Conservation (phyloP, 2,888 invertebrate species). For the Drosophila multiciliata region DNA sequence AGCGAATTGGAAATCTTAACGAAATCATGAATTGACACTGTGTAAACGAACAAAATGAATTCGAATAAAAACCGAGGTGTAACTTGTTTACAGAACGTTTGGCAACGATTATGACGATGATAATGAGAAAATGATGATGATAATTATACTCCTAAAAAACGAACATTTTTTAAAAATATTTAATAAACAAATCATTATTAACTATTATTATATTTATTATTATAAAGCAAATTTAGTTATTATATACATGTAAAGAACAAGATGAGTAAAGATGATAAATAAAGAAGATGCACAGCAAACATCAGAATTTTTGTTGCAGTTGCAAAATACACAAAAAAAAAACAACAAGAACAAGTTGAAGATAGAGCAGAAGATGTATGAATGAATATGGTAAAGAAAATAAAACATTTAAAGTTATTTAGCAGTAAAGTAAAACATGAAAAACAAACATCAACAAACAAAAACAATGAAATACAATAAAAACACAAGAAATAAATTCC, state of each 20-base stretch:
- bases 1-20: conserved; percentile 31
- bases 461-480: conserved; percentile 79
- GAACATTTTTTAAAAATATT: conserved; percentile 80
- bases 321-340: conserved; percentile 34
- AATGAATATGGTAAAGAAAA: conserved; percentile 69
- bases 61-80: conserved; percentile 10
- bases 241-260: conserved; percentile 74
- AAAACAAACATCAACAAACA: conserved; percentile 63
- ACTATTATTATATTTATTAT: conserved; percentile 77
- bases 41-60: conserved; percentile 26
- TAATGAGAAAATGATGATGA: conserved; percentile 58
- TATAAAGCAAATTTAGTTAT: conserved; percentile 79
- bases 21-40: conserved; percentile 33
- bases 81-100: conserved; percentile 42
- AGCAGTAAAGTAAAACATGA: conserved; percentile 73
- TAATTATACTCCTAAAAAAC: conserved; percentile 74
- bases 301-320: conserved; percentile 53
- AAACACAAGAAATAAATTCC: conserved; percentile 73
- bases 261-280: conserved; percentile 60
- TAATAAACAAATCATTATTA: conserved; percentile 80
- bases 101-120: conserved; percentile 61
- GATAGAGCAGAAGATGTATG: conserved; percentile 35
- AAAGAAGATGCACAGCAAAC: conserved; percentile 60
- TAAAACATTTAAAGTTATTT: conserved; percentile 81
- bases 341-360: conserved; percentile 29